These are phyloP conservation scores for Eriocheir sinensis DNA, from an alignment of 1,140 invertebrate species.

Conservation along the genomic window DNA sequence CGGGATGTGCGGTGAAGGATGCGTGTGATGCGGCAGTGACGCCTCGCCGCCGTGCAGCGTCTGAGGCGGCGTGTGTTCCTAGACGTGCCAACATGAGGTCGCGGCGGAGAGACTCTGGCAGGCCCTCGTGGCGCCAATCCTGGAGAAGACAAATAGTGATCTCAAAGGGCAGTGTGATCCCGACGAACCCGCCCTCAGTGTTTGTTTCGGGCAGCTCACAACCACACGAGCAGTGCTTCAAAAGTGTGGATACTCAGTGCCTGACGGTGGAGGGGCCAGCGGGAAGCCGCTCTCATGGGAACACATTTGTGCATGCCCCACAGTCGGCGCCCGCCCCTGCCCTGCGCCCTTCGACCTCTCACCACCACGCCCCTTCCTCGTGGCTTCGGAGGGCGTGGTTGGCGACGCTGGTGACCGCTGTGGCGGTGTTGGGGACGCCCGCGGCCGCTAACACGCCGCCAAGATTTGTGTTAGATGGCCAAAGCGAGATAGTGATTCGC, in stretches of 20 bases:
- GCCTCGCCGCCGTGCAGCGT: background rate
- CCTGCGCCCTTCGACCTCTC: too few relatives aligned
- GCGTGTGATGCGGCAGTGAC: background rate
- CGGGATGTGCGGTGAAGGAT: slow-evolving; percentile 33
- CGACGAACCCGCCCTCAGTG: background rate
- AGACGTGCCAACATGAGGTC: background rate
- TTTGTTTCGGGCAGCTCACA: background rate
- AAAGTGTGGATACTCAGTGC: slow-evolving; percentile 39
- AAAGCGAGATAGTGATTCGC: slow-evolving; percentile 93
- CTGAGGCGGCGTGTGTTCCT: background rate
- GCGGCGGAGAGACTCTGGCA: background rate
- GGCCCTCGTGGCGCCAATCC: background rate
- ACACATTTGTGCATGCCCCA: background rate
- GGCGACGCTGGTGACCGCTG: slow-evolving; percentile 40
- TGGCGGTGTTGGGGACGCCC: slow-evolving; percentile 33
- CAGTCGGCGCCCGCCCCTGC: too few relatives aligned
- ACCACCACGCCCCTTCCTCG: background rate
- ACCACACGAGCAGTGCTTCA: background rate
- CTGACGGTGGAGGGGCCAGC: background rate
- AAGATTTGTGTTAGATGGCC: slow-evolving; percentile 89
- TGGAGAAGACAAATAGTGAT: background rate
- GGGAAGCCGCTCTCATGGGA: background rate
- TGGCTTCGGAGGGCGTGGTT: background rate
- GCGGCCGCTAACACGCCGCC: slow-evolving; percentile 87
- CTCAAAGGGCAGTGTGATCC: background rate